A percentile compares a stretch with the other conserved stretches of the same genome.
Evolutionary conservation across 2,797 vertebrate genomes (phyloP).

Genomic region (Coendou prehensilis): DNA sequence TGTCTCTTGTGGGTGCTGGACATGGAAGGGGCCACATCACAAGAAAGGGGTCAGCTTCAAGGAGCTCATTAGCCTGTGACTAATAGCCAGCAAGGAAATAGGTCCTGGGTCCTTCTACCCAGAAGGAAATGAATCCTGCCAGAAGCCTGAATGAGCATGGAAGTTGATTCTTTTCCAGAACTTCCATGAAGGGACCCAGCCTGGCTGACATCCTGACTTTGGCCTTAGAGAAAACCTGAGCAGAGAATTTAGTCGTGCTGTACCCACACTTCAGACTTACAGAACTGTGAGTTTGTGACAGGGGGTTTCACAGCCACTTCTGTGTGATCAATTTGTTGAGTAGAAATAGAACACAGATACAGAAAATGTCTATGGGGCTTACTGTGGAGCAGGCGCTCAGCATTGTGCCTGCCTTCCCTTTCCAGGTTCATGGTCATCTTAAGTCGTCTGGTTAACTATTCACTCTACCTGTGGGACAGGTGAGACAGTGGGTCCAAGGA

Average conservation of each 20-base stretch:
- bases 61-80: not conserved
- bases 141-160: not conserved
- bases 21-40: not conserved
- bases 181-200: not conserved
- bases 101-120: not conserved
- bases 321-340: not conserved
- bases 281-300: not conserved
- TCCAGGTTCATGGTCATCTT: not conserved
- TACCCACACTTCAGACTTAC: not conserved
- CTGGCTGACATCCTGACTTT: not conserved
- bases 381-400: not conserved
- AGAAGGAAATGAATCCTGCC: not conserved
- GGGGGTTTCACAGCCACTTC: not conserved
- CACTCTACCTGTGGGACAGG: not conserved
- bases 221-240: not conserved
- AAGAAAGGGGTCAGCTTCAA: not conserved
- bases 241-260: not conserved
- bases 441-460: not conserved
- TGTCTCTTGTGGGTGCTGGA: not conserved
- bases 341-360: not conserved
- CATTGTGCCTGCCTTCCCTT: not conserved
- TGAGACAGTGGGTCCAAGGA: not conserved
- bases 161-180: not conserved
- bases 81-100: not conserved
- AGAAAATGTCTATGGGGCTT: not conserved